These are phyloP conservation scores for Hycleus cichorii DNA, from an alignment of 1,140 invertebrate genomes.

Conservation along the genomic window DNA sequence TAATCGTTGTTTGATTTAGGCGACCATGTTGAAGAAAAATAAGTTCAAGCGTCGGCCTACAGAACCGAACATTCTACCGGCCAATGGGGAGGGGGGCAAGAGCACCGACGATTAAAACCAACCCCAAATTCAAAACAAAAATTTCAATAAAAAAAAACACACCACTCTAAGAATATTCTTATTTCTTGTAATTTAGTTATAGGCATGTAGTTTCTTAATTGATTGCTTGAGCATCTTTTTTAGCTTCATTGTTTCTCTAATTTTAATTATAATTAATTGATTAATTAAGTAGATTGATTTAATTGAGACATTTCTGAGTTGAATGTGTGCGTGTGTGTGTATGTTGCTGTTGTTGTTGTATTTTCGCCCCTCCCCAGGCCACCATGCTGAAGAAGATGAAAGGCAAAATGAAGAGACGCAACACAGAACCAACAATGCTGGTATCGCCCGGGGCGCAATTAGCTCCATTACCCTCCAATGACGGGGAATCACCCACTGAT, in stretches of 20 bases:
- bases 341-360: neutral
- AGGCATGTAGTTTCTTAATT: too few relatives aligned
- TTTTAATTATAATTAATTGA: too few relatives aligned
- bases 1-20: conserved; percentile 41
- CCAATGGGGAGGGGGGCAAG: conserved; percentile 57
- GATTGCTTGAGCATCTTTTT: too few relatives aligned
- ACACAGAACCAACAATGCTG: conserved; percentile 85
- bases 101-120: conserved; percentile 46
- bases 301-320: too few relatives aligned
- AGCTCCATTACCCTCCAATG: conserved; percentile 43
- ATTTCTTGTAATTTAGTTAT: too few relatives aligned
- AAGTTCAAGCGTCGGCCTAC: conserved; percentile 90
- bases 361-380: conserved; percentile 55
- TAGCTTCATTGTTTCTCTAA: too few relatives aligned
- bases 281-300: too few relatives aligned
- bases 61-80: conserved; percentile 68
- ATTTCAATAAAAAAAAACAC: conserved; percentile 2
- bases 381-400: conserved; percentile 88
- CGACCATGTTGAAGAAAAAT: conserved; percentile 90
- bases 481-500: conserved; percentile 41
- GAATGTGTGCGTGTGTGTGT: too few relatives aligned
- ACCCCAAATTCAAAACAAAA: conserved; percentile 1
- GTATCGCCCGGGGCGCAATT: conserved; percentile 58
- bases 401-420: conserved; percentile 88
- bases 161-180: conserved; percentile 9